Conservation (phyloP, 2,888 invertebrate genomes). For the Zootermopsis nevadensis region DNA sequence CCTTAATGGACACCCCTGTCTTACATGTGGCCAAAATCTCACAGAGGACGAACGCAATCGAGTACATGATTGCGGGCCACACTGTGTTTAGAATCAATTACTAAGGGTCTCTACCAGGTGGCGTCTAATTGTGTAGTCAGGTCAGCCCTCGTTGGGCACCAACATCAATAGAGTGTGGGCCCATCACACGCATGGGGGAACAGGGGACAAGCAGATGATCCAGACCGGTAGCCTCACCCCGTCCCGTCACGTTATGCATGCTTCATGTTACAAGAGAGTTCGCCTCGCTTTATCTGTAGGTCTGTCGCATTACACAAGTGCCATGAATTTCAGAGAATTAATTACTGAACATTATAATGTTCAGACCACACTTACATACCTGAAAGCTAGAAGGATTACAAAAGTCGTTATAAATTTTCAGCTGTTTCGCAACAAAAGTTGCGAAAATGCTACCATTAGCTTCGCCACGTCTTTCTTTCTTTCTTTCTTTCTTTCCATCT, state of each 20-base stretch:
- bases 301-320: not conserved
- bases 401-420: too few relatives aligned
- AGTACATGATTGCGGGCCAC: not conserved
- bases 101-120: constrained; percentile 14
- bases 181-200: not conserved
- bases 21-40: too few relatives aligned
- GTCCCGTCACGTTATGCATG: not conserved
- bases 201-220: constrained; percentile 5
- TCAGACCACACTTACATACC: not conserved
- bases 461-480: too few relatives aligned
- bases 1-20: too few relatives aligned
- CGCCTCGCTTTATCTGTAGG: not conserved
- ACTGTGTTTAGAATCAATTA: constrained; percentile 21
- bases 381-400: too few relatives aligned
- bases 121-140: constrained; percentile 13
- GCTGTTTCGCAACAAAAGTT: too few relatives aligned
- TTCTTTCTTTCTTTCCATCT: too few relatives aligned
- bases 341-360: not conserved
- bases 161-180: not conserved
- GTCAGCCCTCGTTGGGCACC: not conserved
- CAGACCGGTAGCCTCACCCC: not conserved
- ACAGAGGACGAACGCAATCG: too few relatives aligned
- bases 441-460: too few relatives aligned
- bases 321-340: not conserved
- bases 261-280: not conserved